Base-by-base conservation (phyloP, 2,113 vertebrate species). In the Muscicapa adusta region DNA sequence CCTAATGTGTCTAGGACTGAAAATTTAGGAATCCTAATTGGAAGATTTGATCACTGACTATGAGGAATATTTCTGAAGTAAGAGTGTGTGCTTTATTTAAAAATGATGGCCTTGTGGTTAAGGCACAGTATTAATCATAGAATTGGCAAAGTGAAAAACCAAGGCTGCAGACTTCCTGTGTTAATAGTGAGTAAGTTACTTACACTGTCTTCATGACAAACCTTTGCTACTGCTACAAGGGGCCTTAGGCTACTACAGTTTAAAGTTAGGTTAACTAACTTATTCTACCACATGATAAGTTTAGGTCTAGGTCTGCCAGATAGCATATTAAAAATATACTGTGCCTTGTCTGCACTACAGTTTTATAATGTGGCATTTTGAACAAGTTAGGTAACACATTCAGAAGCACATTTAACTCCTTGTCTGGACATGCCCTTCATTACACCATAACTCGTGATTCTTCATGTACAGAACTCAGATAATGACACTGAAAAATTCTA, bases 181-280 rank as follows among this genome's bases (percentile, higher is more conserved):
- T 66, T 68, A 89, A 23, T 34, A 76, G 71, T 92, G 88, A 85
- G 45, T 96, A 94, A 95, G 91, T 89, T 84, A 66, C 85, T 90
- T 75, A 56, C 2, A n/a, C 87, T 96, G 80, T 95, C 67, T 84
- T 85, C 65, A 73, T 75, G 95, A 91, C 95, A 96, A 94, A 93
- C 66, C 67, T 89, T 89, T 91, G 51, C 71, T 93, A 56, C 93
- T 91, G 54, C 51, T 96, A 28, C 62, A 43, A 6, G 2, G 75
- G 67, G 85, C 95, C 91, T 89, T 92, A 93, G 94, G 93, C 89
- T 96, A 91, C 89, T 95, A 85, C 51, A 47, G 63, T 88, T 94
- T 95, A 68, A 79, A 58, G 61, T 73, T 88, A 43, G 62, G 43
- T 88, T 89, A 93, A 76, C 81, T 93, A 80, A 85, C 56, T 48